These are phyloP conservation scores for Epinephelus fuscoguttatus DNA, from an alignment of 2,113 vertebrate species.

Conservation along the genomic window DNA sequence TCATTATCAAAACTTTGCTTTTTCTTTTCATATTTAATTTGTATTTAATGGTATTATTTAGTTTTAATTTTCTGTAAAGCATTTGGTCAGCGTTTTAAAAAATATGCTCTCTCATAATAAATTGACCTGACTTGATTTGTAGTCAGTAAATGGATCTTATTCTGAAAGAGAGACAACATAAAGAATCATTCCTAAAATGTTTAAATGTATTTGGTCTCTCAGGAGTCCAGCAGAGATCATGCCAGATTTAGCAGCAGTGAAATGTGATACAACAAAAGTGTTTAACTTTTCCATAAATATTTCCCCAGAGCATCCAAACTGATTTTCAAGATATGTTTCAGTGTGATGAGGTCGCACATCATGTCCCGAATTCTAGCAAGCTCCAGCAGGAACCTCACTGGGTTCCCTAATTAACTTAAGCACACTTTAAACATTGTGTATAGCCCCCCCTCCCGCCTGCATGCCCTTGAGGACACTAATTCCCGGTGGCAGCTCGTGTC, in stretches of 20 bases:
- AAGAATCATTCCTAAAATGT: background rate
- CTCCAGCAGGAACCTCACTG: slow-evolving; percentile 29
- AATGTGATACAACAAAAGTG: slow-evolving; percentile 54
- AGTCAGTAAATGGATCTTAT: rapidly evolving
- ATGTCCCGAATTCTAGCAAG: slow-evolving; percentile 5
- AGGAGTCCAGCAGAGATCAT: background rate
- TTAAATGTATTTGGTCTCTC: background rate
- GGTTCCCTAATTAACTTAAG: slow-evolving; percentile 56
- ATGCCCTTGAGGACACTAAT: slow-evolving; percentile 51
- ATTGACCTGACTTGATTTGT: background rate
- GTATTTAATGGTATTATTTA: background rate
- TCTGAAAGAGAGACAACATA: background rate
- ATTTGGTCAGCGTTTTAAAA: no score
- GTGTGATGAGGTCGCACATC: slow-evolving; percentile 31
- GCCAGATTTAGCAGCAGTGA: slow-evolving; percentile 40
- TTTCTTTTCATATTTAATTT: background rate
- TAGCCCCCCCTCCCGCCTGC: background rate
- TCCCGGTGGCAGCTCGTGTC: slow-evolving; percentile 56
- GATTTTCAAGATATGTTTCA: background rate
- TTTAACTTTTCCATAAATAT: slow-evolving; percentile 9
- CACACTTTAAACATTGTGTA: slow-evolving; percentile 33
- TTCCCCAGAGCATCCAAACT: slow-evolving; percentile 9
- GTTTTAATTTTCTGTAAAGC: background rate
- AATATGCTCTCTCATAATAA: background rate
- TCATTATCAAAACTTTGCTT: background rate